Evolutionary conservation across 1,140 invertebrate genomes (phyloP), one percentile per base, ranked within the genome.

Genomic region (Trachymyrmex septentrionalis): DNA sequence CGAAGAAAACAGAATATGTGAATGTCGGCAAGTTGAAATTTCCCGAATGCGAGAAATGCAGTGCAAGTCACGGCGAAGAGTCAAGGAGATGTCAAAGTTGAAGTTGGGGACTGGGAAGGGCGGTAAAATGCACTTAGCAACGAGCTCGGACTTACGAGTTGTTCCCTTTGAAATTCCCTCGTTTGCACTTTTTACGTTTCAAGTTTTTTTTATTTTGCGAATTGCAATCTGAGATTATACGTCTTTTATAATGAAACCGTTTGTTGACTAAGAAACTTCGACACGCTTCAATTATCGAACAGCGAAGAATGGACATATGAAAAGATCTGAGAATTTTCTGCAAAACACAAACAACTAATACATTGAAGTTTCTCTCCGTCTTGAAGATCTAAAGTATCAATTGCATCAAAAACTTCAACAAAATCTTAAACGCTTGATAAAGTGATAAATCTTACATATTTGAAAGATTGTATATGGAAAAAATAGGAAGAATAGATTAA

Each of bases 61-160:
- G 67, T 80, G 59, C 57, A 53, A 61, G 38, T 69, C n/a, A 38
- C 76, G 27, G 67, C 48, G 80, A 73, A 80, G 81, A 77, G 71
- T 72, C 61, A 57, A 57, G 59, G 50, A 30, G 55, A 75, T 84
- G 80, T 61, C 44, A 75, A 75, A 50, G 80, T 82, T 82, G 34
- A 59, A 63, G 80, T 61, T n/a, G 24, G 21, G 48, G 48, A 44
- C 38, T 34, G 27, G 16, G 16, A 38, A 63, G 14, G 38, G 4
- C 55, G 21, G 14, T 24, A 50, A 50, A 84, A 75, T 7, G 55
- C 80, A 73, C 21, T 81, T 38, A n/a, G 55, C 53, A n/a, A 80
- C 63, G 19, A 82, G 21, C 16, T 38, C 48, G 14, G 21, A 61
- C 55, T 84, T 48, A 34, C 19, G 14, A 57, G 2, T 44, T 21